Evolutionary conservation across 2,113 vertebrate genomes (phyloP).

Genomic region (Marmota monax): DNA sequence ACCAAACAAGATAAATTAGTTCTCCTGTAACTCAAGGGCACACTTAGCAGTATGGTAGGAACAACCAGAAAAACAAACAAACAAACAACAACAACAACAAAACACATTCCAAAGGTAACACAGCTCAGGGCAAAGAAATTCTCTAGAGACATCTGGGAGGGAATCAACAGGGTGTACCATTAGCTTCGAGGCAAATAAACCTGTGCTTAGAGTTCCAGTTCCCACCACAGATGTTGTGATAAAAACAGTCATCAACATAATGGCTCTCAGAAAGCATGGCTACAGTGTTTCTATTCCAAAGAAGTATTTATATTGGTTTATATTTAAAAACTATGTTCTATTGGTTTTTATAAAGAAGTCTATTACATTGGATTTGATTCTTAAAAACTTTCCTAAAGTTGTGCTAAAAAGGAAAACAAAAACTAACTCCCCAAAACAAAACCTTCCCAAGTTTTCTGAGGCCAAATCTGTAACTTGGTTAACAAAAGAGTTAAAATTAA

Average conservation of each 20-base stretch:
- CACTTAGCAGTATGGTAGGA: neutral
- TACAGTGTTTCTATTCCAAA: neutral
- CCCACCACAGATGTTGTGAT: neutral
- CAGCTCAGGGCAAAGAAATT: neutral
- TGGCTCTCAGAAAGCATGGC: neutral
- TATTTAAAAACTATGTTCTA: too few relatives aligned
- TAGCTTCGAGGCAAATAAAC: neutral
- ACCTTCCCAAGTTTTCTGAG: neutral
- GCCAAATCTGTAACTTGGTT: neutral
- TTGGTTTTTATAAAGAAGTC: too few relatives aligned
- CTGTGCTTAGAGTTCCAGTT: neutral
- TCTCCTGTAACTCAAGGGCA: neutral
- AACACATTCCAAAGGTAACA: neutral
- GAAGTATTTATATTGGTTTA: neutral
- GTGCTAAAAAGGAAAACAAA: neutral
- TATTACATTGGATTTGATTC: neutral
- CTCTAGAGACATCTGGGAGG: neutral
- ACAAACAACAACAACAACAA: neutral
- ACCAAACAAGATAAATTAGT: neutral
- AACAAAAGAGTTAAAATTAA: neutral
- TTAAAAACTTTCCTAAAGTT: neutral
- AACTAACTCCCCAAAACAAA: neutral
- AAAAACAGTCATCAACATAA: neutral
- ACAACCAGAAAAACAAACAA: neutral
- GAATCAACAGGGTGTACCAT: neutral